phyloP scores from a whole-genome alignment of 2,888 invertebrate species.

The Phrixothrix hirtus region DNA sequence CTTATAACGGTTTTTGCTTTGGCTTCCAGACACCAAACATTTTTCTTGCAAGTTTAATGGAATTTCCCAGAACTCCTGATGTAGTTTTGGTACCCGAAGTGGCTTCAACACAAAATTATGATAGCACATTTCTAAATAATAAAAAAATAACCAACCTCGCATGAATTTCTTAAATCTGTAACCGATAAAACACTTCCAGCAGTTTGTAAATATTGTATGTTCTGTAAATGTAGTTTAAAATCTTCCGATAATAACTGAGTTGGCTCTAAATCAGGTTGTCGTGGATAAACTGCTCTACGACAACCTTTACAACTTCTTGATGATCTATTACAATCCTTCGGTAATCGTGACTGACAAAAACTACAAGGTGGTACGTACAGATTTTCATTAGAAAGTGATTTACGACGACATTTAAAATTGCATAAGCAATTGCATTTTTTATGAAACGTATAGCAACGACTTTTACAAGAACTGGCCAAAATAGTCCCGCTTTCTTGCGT shows the following conservation, averaged over 20 bases:
- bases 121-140: background rate
- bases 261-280: slow-evolving; percentile 60
- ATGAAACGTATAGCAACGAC: slow-evolving; percentile 42
- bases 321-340: slow-evolving; percentile 43
- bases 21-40: slow-evolving; percentile 85
- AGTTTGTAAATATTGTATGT: slow-evolving; percentile 73
- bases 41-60: slow-evolving; percentile 91
- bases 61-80: slow-evolving; percentile 93
- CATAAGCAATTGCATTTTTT: slow-evolving; percentile 47
- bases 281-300: slow-evolving; percentile 50
- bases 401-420: slow-evolving; percentile 52
- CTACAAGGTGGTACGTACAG: slow-evolving; percentile 58
- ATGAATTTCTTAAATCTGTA: slow-evolving; percentile 61
- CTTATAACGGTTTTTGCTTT: slow-evolving; percentile 86
- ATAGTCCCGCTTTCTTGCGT: slow-evolving; percentile 48
- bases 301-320: slow-evolving; percentile 46
- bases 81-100: slow-evolving; percentile 66
- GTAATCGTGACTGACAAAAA: slow-evolving; percentile 53
- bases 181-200: slow-evolving; percentile 67
- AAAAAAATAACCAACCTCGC: slow-evolving; percentile 46
- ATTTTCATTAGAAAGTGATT: slow-evolving; percentile 66
- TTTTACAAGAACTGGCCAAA: slow-evolving; percentile 36
- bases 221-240: slow-evolving; percentile 71
- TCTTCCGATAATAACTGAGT: slow-evolving; percentile 72
- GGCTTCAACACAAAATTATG: slow-evolving; percentile 55